Conservation (phyloP, 2,888 invertebrate genomes). For the Amphipyra berbera region DNA sequence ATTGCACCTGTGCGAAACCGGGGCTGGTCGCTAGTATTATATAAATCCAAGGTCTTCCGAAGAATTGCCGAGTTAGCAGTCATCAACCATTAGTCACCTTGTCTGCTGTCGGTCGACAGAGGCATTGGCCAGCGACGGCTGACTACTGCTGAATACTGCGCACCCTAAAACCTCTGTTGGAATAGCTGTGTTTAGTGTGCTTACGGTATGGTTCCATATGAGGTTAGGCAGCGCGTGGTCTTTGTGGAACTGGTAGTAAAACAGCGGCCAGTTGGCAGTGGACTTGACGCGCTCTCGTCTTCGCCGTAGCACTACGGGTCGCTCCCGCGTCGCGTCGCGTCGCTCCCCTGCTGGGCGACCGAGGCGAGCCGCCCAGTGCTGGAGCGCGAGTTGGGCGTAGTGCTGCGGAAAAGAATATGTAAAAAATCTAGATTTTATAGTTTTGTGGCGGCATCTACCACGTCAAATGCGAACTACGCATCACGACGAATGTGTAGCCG, state of each 20-base stretch:
- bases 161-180: background rate
- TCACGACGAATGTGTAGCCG: too few relatives aligned
- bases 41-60: too few relatives aligned
- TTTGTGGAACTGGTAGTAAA: slow-evolving; percentile 98
- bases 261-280: slow-evolving; percentile 97
- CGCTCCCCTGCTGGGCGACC: slow-evolving; percentile 90
- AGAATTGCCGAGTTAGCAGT: too few relatives aligned
- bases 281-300: slow-evolving; percentile 96
- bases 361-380: slow-evolving; percentile 92
- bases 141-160: background rate
- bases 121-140: too few relatives aligned
- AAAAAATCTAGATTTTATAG: too few relatives aligned
- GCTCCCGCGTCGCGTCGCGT: slow-evolving; percentile 90
- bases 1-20: too few relatives aligned
- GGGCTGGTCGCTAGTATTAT: too few relatives aligned
- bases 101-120: too few relatives aligned
- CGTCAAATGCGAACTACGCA: too few relatives aligned
- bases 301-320: slow-evolving; percentile 97
- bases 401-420: slow-evolving; percentile 66
- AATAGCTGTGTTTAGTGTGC: too few relatives aligned
- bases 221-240: slow-evolving; percentile 99
- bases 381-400: slow-evolving; percentile 82
- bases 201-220: slow-evolving; percentile 99
- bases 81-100: too few relatives aligned
- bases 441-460: too few relatives aligned